Evolutionary conservation across 1,140 invertebrate species (phyloP), one percentile per base, ranked within the genome.

Genomic region (Drosophila littoralis): DNA sequence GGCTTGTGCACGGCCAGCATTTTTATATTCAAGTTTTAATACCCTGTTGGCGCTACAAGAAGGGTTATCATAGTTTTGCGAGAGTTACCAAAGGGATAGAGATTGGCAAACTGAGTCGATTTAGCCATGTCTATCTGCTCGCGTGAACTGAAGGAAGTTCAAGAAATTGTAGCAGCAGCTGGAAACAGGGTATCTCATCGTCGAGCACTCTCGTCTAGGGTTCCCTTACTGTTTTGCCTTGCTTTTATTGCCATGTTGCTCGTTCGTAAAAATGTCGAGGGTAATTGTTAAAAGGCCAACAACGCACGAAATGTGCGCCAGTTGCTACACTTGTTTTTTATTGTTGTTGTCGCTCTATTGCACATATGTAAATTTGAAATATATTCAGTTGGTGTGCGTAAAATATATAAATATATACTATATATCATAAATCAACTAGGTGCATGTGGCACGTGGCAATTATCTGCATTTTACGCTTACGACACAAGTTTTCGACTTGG

Each of bases 261-360:
- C 28, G 58, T 60, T 60, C 33, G 45, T 38, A 59, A 66, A 67
- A 73, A 67, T 67, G 48, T 73, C 35, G 40, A 67, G 54, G 36
- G 48, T 59, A 67, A 66, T 58, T 72, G 61, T 52, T 58, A 51
- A 72, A 28, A 55, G 59, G 35, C 43, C 43, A 15, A 22, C 55
- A 32, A 45, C 57, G 60, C 52, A 50, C 60, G 35, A 50, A 68
- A 60, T 15, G 36, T 60, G 13, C 36, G 15, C 38, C 28, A 65
- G n/a, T 48, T 55, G 40, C 15, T 28, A 48, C 36, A 35, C 9
- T 32, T 66, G 12, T 46, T 35, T 40, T 7, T 40, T 64, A 13
- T 13, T 61, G 15, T 38, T 36, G 55, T 22, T 22, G 40, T 9
- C 17, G 13, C 9, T 42, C 33, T 59, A 15, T 50, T 15, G 61